Conservation (phyloP, 2,888 invertebrate species). For the Unio pictorum region DNA sequence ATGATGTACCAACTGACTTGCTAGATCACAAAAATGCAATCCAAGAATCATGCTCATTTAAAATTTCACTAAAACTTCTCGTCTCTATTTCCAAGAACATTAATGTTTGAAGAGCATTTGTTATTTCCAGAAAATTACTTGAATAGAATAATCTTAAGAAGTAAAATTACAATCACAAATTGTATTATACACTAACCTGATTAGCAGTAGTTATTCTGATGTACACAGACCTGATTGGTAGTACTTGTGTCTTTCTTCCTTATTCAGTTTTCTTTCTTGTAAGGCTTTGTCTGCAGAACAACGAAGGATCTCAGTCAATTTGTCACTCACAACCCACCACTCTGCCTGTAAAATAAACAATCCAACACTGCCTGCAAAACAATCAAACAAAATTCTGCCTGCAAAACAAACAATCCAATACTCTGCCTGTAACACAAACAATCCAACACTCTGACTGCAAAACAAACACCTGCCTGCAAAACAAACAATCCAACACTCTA, state of each 20-base stretch:
- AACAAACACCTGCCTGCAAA: neutral
- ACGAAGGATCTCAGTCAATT: constrained; percentile 40
- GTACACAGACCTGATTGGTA: constrained; percentile 49
- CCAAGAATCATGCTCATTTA: too few relatives aligned
- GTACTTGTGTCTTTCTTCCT: constrained; percentile 39
- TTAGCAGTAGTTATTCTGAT: too few relatives aligned
- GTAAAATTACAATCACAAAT: too few relatives aligned
- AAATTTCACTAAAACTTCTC: too few relatives aligned
- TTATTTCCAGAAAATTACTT: too few relatives aligned
- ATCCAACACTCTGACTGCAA: neutral
- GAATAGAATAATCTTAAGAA: too few relatives aligned
- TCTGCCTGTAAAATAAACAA: constrained; percentile 31
- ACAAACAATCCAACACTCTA: neutral
- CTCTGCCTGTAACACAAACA: constrained; percentile 31
- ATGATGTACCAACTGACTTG: too few relatives aligned
- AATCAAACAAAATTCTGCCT: constrained; percentile 15
- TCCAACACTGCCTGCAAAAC: neutral
- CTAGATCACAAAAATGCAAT: too few relatives aligned
- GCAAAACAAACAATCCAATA: too few relatives aligned
- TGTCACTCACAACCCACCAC: constrained; percentile 42
- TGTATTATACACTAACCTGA: too few relatives aligned
- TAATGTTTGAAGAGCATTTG: too few relatives aligned
- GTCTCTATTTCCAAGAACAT: too few relatives aligned
- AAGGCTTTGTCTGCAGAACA: constrained; percentile 38
- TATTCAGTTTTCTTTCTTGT: constrained; percentile 34